Percentiles rank a stretch among this genome's conserved stretches.
Conservation (phyloP, 2,888 invertebrate species). For the Ormyrus labotus region DNA sequence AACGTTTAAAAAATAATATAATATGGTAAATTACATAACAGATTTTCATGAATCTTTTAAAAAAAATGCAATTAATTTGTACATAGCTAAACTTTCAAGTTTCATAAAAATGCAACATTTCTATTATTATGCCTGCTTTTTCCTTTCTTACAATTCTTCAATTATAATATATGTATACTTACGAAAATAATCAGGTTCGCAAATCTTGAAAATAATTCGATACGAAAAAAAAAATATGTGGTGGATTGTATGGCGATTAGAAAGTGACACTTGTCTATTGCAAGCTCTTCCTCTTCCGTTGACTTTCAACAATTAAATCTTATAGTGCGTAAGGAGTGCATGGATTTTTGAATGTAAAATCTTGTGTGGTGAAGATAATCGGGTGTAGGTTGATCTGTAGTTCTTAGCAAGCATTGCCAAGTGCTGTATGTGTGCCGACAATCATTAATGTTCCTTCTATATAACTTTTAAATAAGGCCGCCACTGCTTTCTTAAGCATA, state of each 20-base stretch:
- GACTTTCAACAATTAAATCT: slow-evolving; percentile 61
- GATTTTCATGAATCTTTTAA: not conserved
- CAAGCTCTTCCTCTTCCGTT: slow-evolving; percentile 66
- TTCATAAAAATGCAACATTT: slow-evolving; percentile 46
- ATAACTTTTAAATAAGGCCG: slow-evolving; percentile 52
- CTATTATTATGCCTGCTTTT: slow-evolving; percentile 39
- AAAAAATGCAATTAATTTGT: slow-evolving; percentile 27
- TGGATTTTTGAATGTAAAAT: slow-evolving; percentile 71
- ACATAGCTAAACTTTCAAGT: slow-evolving; percentile 15
- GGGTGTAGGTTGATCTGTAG: slow-evolving; percentile 72
- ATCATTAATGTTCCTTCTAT: slow-evolving; percentile 73
- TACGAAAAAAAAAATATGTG: slow-evolving; percentile 50
- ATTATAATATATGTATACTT: slow-evolving; percentile 25
- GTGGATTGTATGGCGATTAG: slow-evolving; percentile 57
- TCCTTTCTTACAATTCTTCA: slow-evolving; percentile 37
- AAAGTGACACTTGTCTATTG: slow-evolving; percentile 62
- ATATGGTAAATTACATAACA: not conserved
- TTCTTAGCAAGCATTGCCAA: slow-evolving; percentile 75
- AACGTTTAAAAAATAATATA: slow-evolving; percentile 21
- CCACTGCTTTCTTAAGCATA: slow-evolving; percentile 52
- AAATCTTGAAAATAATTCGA: slow-evolving; percentile 49
- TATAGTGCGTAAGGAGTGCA: slow-evolving; percentile 70
- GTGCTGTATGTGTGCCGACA: slow-evolving; percentile 76
- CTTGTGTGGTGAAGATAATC: slow-evolving; percentile 73
- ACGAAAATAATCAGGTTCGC: slow-evolving; percentile 59